phyloP scores from a whole-genome alignment of 2,113 vertebrate genomes.

The Phyllostomus discolor region DNA sequence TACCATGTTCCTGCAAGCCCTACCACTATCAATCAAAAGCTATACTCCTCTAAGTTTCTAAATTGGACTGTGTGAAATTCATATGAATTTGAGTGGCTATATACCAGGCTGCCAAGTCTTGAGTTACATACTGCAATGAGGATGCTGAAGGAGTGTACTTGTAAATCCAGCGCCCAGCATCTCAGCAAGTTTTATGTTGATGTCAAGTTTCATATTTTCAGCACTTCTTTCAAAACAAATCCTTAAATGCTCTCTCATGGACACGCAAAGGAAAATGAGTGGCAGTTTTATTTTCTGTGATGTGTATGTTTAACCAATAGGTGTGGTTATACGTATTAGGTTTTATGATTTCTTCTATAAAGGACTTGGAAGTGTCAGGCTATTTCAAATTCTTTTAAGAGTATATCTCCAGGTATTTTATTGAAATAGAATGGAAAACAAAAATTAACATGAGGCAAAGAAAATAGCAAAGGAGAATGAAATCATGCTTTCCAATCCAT shows the following conservation, averaged over 20 bases:
- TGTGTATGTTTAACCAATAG: conserved; percentile 31
- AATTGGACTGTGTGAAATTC: background rate
- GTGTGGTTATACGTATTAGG: conserved; percentile 16
- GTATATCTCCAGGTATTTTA: background rate
- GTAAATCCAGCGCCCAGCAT: conserved; percentile 9
- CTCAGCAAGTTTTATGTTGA: conserved; percentile 65
- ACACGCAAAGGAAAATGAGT: background rate
- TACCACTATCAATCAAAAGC: background rate
- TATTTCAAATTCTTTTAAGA: background rate
- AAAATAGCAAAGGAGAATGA: background rate
- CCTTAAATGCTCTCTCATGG: conserved; percentile 39
- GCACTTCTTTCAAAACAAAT: conserved; percentile 62
- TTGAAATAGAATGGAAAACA: conserved; percentile 2
- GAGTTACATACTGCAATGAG: background rate
- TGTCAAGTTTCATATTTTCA: conserved; percentile 62
- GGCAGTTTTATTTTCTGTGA: conserved; percentile 18
- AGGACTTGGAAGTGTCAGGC: background rate
- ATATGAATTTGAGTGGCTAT: background rate
- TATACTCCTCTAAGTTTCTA: background rate
- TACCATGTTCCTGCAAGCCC: too few relatives aligned
- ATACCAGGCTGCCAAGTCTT: background rate
- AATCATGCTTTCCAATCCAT: background rate
- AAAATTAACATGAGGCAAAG: background rate
- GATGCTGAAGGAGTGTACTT: conserved; percentile 32
- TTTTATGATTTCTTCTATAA: conserved; percentile 4